These are phyloP conservation scores for Gibbula magus DNA, from an alignment of 2,888 invertebrate species.

Conservation along the genomic window DNA sequence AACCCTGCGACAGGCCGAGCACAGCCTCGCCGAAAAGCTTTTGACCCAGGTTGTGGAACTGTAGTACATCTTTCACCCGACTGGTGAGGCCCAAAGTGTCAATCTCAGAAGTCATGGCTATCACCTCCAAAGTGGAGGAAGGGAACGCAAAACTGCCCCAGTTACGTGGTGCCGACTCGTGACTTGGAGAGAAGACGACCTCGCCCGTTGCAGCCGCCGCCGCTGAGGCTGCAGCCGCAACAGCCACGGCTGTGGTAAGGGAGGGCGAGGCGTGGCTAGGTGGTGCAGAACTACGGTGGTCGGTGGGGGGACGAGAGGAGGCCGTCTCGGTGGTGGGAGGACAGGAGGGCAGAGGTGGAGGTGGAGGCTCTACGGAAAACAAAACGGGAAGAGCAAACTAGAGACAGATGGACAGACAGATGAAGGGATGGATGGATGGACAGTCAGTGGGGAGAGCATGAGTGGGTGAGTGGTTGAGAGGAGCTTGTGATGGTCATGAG, in stretches of 20 bases:
- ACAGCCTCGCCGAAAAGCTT: conserved; percentile 98
- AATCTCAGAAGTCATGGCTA: conserved; percentile 94
- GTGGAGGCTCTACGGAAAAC: conserved; percentile 50
- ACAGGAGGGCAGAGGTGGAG: conserved; percentile 48
- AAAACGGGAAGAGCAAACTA: conserved; percentile 49
- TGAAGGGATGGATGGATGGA: too few species aligned
- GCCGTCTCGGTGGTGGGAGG: conserved; percentile 32
- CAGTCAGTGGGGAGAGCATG: too few species aligned
- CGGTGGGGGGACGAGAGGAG: conserved; percentile 54
- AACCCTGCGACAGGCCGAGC: conserved; percentile 92
- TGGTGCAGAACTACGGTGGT: conserved; percentile 47
- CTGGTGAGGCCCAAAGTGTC: conserved; percentile 97
- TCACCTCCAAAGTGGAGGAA: conserved; percentile 98
- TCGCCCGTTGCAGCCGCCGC: conserved; percentile 74
- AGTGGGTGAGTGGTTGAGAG: background rate
- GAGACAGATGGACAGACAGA: conserved; percentile 24
- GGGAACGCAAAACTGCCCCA: conserved; percentile 82
- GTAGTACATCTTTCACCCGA: conserved; percentile 95
- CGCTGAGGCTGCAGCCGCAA: conserved; percentile 18
- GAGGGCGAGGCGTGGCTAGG: conserved; percentile 28
- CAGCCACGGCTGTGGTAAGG: conserved; percentile 14
- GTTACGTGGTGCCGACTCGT: conserved; percentile 81
- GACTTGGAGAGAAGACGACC: conserved; percentile 83
- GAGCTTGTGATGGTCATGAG: background rate
- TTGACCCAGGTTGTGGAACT: conserved; percentile 98